Evolutionary conservation across 1,140 invertebrate species (phyloP).

Genomic region (Drosophila ohnishii): DNA sequence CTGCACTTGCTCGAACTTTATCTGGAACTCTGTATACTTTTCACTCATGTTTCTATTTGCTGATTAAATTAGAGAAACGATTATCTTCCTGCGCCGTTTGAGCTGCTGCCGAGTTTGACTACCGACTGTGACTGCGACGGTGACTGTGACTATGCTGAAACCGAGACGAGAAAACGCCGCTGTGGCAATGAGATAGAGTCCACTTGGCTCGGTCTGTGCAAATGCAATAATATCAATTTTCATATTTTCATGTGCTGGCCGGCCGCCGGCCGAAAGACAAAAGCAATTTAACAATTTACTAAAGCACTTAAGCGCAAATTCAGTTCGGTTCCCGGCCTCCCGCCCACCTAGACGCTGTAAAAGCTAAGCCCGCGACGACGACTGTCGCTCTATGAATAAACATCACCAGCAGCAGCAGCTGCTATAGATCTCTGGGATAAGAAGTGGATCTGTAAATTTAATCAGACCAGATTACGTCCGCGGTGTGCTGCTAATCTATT

Average conservation of each 20-base stretch:
- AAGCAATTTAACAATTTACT: conserved; percentile 82
- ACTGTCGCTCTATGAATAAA: conserved; percentile 66
- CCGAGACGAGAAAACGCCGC: conserved; percentile 36
- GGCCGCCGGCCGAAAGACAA: conserved; percentile 65
- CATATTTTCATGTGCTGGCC: conserved; percentile 69
- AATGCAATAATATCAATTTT: conserved; percentile 80
- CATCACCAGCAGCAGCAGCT: conserved; percentile 41
- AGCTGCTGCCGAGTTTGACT: conserved; percentile 15
- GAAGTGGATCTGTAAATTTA: conserved; percentile 60
- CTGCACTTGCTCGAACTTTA: conserved; percentile 28
- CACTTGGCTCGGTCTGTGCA: conserved; percentile 57
- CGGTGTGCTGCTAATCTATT: conserved; percentile 42
- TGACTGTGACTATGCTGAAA: conserved; percentile 51
- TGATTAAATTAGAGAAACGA: conserved; percentile 44
- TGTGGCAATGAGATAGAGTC: conserved; percentile 64
- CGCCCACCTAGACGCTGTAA: conserved; percentile 45
- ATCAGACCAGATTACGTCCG: conserved; percentile 58
- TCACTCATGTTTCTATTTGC: conserved; percentile 3
- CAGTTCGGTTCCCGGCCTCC: conserved; percentile 33
- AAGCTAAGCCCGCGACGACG: conserved; percentile 30
- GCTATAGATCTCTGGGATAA: conserved; percentile 35
- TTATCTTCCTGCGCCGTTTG: conserved; percentile 26
- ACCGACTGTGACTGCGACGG: conserved; percentile 24
- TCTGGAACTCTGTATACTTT: conserved; percentile 9
- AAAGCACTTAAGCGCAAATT: conserved; percentile 77